Conservation (phyloP, 2,113 vertebrate species). For the Pelodiscus sinensis region DNA sequence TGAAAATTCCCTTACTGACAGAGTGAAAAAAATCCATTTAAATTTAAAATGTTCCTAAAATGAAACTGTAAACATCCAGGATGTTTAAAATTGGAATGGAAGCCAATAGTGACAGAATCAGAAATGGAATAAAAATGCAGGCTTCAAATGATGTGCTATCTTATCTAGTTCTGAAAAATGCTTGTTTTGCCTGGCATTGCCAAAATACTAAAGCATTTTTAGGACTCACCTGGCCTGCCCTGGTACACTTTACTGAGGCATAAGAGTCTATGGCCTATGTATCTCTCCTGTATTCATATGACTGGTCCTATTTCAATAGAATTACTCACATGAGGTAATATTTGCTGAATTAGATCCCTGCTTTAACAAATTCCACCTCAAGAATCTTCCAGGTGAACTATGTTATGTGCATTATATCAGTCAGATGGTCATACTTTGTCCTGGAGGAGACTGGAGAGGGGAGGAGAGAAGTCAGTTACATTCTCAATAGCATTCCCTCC, state of each 20-base stretch:
- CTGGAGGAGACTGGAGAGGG: not conserved
- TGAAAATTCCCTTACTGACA: not conserved
- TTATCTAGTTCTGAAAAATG: not conserved
- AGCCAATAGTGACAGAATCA: no score
- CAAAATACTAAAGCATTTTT: not conserved
- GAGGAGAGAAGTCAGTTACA: not conserved
- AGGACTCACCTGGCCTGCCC: not conserved
- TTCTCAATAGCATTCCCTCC: not conserved
- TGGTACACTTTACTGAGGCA: not conserved
- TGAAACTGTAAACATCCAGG: not conserved
- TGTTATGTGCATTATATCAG: not conserved
- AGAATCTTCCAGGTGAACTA: not conserved
- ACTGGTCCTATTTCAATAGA: not conserved
- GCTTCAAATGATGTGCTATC: no score
- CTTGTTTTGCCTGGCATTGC: not conserved
- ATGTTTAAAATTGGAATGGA: not conserved
- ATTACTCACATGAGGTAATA: not conserved
- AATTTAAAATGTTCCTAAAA: not conserved
- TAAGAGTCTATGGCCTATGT: not conserved
- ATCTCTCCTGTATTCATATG: not conserved
- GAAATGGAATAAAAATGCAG: not conserved
- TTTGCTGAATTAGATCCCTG: not conserved
- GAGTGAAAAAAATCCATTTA: not conserved
- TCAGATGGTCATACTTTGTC: not conserved
- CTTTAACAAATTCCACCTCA: not conserved